A percentile compares a stretch with the other conserved stretches of the same genome.
phyloP scores from a whole-genome alignment of 64 coral and sea anemone genomes.

The Pocillopora damicornis region DNA sequence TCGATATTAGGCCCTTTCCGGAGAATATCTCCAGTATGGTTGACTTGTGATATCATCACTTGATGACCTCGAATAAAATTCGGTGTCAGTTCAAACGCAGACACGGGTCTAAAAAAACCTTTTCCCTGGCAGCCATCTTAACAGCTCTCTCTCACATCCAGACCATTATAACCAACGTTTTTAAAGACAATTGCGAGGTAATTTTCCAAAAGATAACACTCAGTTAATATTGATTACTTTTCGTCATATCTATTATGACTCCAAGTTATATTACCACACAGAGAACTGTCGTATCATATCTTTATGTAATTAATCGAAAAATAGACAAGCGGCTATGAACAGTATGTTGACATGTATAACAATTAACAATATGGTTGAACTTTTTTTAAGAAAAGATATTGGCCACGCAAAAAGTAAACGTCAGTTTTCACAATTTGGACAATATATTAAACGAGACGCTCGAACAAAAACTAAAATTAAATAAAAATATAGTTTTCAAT shows the following conservation, averaged over 20 bases:
- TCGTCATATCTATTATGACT: not conserved
- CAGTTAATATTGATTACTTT: not conserved
- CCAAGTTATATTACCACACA: slow-evolving; percentile 2
- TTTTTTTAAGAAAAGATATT: slow-evolving; percentile 24
- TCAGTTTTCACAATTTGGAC: slow-evolving; percentile 29
- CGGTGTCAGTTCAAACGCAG: not conserved
- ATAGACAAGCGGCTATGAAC: slow-evolving; percentile 32
- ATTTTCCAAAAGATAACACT: slow-evolving; percentile 3
- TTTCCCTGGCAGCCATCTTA: not conserved
- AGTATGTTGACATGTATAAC: slow-evolving; percentile 33
- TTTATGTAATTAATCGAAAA: slow-evolving; percentile 10
- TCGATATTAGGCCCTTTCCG: slow-evolving; percentile 14
- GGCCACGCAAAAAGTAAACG: not conserved
- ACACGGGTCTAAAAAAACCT: not conserved
- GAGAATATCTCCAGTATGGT: not conserved
- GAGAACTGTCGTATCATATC: slow-evolving; percentile 19
- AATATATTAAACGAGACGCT: slow-evolving; percentile 42
- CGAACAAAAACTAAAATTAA: not conserved
- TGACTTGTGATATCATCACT: not conserved
- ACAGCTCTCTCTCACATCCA: not conserved
- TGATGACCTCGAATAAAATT: not conserved
- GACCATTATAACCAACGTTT: not conserved
- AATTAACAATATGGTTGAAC: slow-evolving; percentile 34
- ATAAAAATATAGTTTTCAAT: not conserved
- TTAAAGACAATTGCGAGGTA: not conserved